Evolutionary conservation across 2,888 invertebrate species (phyloP).

Genomic region (Heteromyza rotundicornis): DNA sequence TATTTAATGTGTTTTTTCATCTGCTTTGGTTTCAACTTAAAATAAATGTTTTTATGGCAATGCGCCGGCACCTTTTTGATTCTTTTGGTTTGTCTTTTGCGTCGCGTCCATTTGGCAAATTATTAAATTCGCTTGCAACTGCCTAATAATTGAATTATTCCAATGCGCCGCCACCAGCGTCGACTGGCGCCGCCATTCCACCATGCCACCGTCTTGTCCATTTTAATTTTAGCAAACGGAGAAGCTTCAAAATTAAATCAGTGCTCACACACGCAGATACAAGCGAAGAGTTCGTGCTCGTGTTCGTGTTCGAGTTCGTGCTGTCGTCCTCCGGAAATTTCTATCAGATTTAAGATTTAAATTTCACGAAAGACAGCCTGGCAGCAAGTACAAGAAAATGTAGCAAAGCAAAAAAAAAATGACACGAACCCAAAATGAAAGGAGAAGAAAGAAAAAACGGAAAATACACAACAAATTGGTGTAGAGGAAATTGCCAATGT

Average conservation of each 20-base stretch:
- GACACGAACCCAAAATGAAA: too few relatives aligned
- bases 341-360: background rate
- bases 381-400: too few relatives aligned
- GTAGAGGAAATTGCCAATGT: slow-evolving; percentile 9
- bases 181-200: background rate
- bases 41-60: too few relatives aligned
- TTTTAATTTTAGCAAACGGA: slow-evolving; percentile 8
- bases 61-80: too few relatives aligned
- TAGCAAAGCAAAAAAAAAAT: too few relatives aligned
- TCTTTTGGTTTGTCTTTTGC: background rate
- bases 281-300: too few relatives aligned
- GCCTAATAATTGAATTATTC: slow-evolving; percentile 17
- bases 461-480: too few relatives aligned
- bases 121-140: slow-evolving; percentile 4
- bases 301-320: too few relatives aligned
- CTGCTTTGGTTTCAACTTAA: too few relatives aligned
- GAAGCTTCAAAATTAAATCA: slow-evolving; percentile 2
- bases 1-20: background rate
- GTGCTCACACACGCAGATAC: background rate
- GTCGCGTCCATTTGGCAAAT: background rate
- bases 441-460: background rate
- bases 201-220: slow-evolving; percentile 13
- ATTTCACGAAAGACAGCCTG: slow-evolving; percentile 10
- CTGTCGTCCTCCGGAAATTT: background rate
- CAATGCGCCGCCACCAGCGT: background rate